These are phyloP conservation scores for Brassicogethes aeneus DNA, from an alignment of 2,888 invertebrate species.

Conservation along the genomic window DNA sequence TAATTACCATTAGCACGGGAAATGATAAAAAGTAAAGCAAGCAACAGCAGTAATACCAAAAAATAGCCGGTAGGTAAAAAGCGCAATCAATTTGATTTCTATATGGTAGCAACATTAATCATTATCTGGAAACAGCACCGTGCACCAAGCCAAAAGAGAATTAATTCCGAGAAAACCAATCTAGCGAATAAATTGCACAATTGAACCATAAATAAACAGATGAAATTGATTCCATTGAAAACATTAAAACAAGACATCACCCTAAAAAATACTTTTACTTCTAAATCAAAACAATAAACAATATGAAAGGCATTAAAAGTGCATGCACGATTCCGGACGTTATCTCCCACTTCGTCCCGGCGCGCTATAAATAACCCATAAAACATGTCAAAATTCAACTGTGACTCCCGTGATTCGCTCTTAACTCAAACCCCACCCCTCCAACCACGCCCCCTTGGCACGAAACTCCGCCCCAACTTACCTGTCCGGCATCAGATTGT, in stretches of 20 bases:
- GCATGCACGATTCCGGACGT: slow-evolving; percentile 13
- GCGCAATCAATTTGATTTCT: neutral
- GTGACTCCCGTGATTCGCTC: slow-evolving; percentile 29
- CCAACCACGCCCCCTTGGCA: slow-evolving; percentile 20
- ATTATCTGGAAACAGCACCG: neutral
- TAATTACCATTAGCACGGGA: neutral
- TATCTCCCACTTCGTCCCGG: slow-evolving; percentile 26
- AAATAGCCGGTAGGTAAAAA: neutral
- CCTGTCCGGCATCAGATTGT: slow-evolving; percentile 32
- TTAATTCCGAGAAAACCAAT: slow-evolving; percentile 5
- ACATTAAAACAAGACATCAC: slow-evolving; percentile 35
- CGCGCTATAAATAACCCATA: slow-evolving; percentile 36
- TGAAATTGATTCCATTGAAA: slow-evolving; percentile 12
- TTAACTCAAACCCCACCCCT: slow-evolving; percentile 18
- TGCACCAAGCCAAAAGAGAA: neutral
- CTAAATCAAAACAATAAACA: slow-evolving; percentile 29
- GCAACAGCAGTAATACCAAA: neutral
- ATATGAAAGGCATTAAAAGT: slow-evolving; percentile 23
- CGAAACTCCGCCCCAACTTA: slow-evolving; percentile 32
- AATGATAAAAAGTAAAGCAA: neutral
- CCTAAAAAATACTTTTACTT: slow-evolving; percentile 25
- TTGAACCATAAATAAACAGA: slow-evolving; percentile 2
- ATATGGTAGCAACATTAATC: neutral
- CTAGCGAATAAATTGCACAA: slow-evolving; percentile 8
- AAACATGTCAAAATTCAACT: slow-evolving; percentile 31